These are phyloP conservation scores for Esperia sulphurella DNA, from an alignment of 2,888 invertebrate species.

Conservation along the genomic window DNA sequence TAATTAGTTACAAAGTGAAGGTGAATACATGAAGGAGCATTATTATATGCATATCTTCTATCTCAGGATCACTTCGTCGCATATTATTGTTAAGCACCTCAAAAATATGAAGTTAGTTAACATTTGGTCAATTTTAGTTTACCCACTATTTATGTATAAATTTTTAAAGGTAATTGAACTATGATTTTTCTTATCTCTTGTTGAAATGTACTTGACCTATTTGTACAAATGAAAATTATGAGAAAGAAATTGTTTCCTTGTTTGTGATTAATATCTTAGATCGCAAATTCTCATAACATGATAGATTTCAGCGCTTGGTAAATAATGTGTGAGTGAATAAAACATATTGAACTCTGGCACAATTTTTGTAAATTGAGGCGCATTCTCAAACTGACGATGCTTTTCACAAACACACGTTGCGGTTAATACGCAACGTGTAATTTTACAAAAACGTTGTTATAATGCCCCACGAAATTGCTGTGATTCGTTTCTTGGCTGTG, in stretches of 20 bases:
- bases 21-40: not conserved
- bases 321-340: not conserved
- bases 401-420: constrained; percentile 60
- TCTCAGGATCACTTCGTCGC: too few species aligned
- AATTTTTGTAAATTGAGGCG: constrained; percentile 7
- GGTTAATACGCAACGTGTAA: constrained; percentile 43
- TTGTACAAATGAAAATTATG: too few species aligned
- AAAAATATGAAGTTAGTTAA: too few species aligned
- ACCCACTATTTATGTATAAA: too few species aligned
- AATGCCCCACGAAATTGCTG: constrained; percentile 64
- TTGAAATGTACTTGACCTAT: too few species aligned
- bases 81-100: too few species aligned
- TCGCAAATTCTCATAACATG: too few species aligned
- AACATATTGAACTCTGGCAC: not conserved
- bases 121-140: too few species aligned
- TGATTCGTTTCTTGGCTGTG: constrained; percentile 61
- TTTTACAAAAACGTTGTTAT: constrained; percentile 69
- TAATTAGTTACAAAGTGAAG: not conserved
- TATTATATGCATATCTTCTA: not conserved
- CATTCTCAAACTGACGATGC: constrained; percentile 40
- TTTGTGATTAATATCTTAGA: not conserved
- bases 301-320: not conserved
- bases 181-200: too few species aligned
- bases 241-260: too few species aligned
- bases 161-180: too few species aligned